Base-by-base conservation (phyloP, 1,140 invertebrate genomes). In the Zaprionus africanus region DNA sequence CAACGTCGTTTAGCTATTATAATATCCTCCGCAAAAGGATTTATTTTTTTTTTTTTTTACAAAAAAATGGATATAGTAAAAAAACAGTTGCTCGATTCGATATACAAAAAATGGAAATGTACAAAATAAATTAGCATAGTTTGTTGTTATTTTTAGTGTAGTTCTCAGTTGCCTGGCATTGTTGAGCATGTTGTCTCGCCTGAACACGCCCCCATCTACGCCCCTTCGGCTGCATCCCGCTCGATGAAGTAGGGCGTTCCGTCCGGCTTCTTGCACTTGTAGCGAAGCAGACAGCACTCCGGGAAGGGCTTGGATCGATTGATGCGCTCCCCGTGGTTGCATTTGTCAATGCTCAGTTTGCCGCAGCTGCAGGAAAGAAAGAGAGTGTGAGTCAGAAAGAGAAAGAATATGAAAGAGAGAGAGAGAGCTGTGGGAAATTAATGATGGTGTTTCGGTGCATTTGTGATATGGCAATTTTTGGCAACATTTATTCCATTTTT, bases 271-370 rank as follows among this genome's bases (percentile, higher is more conserved):
- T 91, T 91, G 78, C 91, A 92, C 60, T 92, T 92, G 71, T 91
- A 92, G n/a, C 75, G 72, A 24, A 91, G 58, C 19, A 82, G 81
- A 60, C 91, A 92, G 71, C 91, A 92, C 17, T 92, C 91, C 11
- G 91, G 91, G 41, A 88, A 92, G 17, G 91, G 81, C n/a, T 92
- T 86, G 19, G 76, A 77, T 0, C 67, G 66, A 59, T 77, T 34
- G 34, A 92, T 82, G 31, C 91, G 74, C n/a, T 92, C 91, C 3
- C 91, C 91, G 2, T 65, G 78, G 66, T 92, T 92, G 71, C 91
- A 92, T 64, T 79, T 82, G 34, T 84, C 82, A 28, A 92, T 79
- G 19, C 64, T 74, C 19, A 91, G 56, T 46, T 90, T 91, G 24
- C 91, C 91, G 34, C 91, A 92, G 1, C 91, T 92, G 36, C 1